Evolutionary conservation across 2,797 vertebrate species (phyloP).

Genomic region (Mus caroli): DNA sequence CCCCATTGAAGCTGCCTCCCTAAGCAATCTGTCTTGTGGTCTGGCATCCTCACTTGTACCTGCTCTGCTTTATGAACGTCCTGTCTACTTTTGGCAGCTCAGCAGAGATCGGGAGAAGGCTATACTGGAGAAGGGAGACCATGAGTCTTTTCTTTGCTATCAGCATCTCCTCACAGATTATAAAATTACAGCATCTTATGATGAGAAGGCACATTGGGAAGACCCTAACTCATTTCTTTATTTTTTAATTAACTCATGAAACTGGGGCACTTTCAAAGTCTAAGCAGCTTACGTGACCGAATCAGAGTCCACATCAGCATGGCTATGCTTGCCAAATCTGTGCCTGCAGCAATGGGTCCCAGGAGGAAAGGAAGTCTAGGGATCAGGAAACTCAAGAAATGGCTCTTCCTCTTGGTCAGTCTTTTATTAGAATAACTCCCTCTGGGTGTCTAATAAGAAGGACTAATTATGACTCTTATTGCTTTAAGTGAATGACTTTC

Average conservation of each 20-base stretch:
- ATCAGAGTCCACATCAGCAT: neutral
- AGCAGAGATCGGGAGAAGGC: neutral
- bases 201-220: neutral
- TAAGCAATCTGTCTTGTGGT: neutral
- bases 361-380: neutral
- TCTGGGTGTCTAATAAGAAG: neutral
- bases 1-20: neutral
- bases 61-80: neutral
- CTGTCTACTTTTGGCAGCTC: neutral
- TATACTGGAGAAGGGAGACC: neutral
- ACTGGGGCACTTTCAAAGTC: constrained; percentile 31
- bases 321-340: neutral
- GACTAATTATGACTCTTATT: constrained; percentile 31
- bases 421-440: constrained; percentile 26
- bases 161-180: constrained; percentile 34
- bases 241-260: constrained; percentile 36
- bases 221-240: neutral
- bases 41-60: neutral
- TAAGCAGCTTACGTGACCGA: constrained; percentile 11
- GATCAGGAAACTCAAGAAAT: neutral
- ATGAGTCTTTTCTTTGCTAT: neutral
- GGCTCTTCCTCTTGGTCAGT: constrained; percentile 20
- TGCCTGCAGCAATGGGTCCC: neutral
- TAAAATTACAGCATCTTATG: constrained; percentile 18
- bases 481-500: neutral